A percentile compares a stretch with the other conserved stretches of the same genome.
Evolutionary conservation across 2,888 invertebrate species (phyloP).

Genomic region (Anodontia alba): DNA sequence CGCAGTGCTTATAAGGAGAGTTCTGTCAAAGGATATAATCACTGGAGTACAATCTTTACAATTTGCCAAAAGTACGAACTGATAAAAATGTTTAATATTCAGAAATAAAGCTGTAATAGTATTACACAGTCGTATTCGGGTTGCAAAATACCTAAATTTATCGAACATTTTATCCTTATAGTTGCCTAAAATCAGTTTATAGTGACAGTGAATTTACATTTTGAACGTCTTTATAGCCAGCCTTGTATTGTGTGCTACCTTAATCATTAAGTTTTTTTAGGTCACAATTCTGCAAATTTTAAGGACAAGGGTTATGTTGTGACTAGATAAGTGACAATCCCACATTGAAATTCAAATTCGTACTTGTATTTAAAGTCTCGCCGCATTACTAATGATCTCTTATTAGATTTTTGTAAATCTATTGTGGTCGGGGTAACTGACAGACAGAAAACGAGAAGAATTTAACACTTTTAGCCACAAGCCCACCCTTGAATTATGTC

Average conservation of each 20-base stretch:
- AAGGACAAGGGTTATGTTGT: slow-evolving; percentile 8
- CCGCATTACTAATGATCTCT: slow-evolving; percentile 14
- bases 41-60: too few species aligned
- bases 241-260: not conserved
- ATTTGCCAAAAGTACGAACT: too few species aligned
- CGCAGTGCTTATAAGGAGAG: too few species aligned
- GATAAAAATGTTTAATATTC: too few species aligned
- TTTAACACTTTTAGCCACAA: slow-evolving; percentile 12
- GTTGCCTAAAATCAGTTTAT: not conserved
- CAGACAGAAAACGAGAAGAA: slow-evolving; percentile 8
- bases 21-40: too few species aligned
- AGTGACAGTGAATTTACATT: not conserved
- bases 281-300: slow-evolving; percentile 1
- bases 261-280: slow-evolving; percentile 7
- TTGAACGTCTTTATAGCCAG: not conserved
- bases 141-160: slow-evolving; percentile 6
- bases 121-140: too few species aligned
- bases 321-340: slow-evolving; percentile 1
- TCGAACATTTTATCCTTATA: not conserved
- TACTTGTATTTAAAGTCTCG: not conserved
- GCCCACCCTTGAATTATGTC: slow-evolving; percentile 18
- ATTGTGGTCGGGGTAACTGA: not conserved
- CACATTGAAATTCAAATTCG: not conserved
- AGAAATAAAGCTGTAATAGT: too few species aligned
- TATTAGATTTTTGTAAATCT: slow-evolving; percentile 20